phyloP scores from a whole-genome alignment of 1,140 invertebrate species.

The Eriosoma lanigerum region DNA sequence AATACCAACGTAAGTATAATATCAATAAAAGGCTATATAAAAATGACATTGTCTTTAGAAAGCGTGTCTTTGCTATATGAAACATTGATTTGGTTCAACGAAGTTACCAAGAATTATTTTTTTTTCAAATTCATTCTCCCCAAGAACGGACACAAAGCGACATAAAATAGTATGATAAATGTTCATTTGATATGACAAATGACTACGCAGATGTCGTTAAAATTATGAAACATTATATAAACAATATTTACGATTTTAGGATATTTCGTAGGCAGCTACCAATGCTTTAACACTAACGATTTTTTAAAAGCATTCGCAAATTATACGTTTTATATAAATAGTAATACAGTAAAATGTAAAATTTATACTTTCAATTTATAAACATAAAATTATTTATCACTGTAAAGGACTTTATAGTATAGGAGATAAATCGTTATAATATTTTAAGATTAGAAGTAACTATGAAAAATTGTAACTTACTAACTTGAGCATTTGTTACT shows the following conservation, averaged over 20 bases:
- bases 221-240: not conserved
- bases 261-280: not conserved
- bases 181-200: slow-evolving; percentile 13
- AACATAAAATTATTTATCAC: too few relatives aligned
- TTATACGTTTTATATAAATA: too few relatives aligned
- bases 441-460: too few relatives aligned
- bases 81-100: slow-evolving; percentile 11
- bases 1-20: not conserved
- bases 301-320: not conserved
- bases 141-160: not conserved
- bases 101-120: not conserved
- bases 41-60: slow-evolving; percentile 44
- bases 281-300: not conserved
- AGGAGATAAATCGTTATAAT: too few relatives aligned
- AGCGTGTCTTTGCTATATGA: slow-evolving; percentile 36
- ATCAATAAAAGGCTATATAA: slow-evolving; percentile 42
- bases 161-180: not conserved
- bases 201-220: not conserved
- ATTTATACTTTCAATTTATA: too few relatives aligned
- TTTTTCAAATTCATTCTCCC: not conserved
- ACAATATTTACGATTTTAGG: not conserved
- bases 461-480: too few relatives aligned
- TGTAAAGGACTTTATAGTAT: too few relatives aligned
- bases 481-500: too few relatives aligned
- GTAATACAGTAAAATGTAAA: too few relatives aligned